phyloP scores from a whole-genome alignment of 2,113 vertebrate genomes.

The Hemichromis elongatus region DNA sequence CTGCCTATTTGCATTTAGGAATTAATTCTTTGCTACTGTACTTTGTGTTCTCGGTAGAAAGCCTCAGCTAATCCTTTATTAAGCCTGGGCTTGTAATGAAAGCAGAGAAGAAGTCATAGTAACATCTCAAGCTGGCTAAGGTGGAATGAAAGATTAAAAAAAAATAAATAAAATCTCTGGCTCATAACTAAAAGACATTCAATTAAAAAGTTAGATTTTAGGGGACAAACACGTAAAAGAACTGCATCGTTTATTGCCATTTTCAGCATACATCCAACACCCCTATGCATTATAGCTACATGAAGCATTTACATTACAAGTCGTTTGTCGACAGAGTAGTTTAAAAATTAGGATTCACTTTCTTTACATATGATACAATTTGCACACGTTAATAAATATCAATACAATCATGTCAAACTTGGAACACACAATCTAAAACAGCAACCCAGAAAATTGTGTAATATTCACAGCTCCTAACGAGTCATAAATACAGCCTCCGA shows the following conservation, averaged over 20 bases:
- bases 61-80: background rate
- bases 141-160: background rate
- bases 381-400: conserved; percentile 83
- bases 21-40: background rate
- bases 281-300: conserved; percentile 71
- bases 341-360: conserved; percentile 79
- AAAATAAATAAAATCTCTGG: background rate
- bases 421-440: conserved; percentile 64
- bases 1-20: background rate
- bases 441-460: conserved; percentile 54
- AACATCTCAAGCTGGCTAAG: background rate
- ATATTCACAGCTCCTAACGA: conserved; percentile 65
- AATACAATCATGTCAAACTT: conserved; percentile 73
- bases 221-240: conserved; percentile 30
- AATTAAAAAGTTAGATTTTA: background rate
- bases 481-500: conserved; percentile 51
- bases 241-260: conserved; percentile 75
- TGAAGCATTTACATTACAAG: conserved; percentile 73
- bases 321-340: conserved; percentile 60
- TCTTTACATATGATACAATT: conserved; percentile 81
- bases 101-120: background rate
- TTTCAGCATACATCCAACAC: conserved; percentile 72
- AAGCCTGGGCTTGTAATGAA: background rate
- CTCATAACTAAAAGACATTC: background rate
- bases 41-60: background rate